These are phyloP conservation scores for Chiroxiphia lanceolata DNA, from an alignment of 2,797 vertebrate species.

Conservation along the genomic window DNA sequence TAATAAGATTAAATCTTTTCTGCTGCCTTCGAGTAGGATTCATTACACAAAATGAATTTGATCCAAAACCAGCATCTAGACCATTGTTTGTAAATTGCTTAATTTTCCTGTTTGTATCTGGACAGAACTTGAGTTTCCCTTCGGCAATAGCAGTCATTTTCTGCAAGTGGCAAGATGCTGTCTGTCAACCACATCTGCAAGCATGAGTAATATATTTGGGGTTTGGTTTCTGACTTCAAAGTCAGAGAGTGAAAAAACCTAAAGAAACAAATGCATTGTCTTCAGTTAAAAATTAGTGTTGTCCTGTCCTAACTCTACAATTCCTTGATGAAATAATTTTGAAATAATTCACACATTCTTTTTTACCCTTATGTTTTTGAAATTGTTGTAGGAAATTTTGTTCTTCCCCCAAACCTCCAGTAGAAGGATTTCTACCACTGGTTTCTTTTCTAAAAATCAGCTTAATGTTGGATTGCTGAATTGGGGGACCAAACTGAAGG, in stretches of 20 bases:
- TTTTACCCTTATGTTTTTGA: neutral
- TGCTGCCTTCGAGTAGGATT: neutral
- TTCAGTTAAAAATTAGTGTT: neutral
- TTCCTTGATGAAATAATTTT: neutral
- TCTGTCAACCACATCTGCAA: neutral
- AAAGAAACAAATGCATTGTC: neutral
- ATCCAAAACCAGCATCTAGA: neutral
- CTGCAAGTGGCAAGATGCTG: neutral
- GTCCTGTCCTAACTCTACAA: neutral
- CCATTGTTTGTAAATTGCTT: neutral
- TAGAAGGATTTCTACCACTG: neutral
- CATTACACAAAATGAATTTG: neutral
- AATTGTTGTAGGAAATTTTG: neutral
- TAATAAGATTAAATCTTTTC: slow-evolving; percentile 23
- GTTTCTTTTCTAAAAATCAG: neutral
- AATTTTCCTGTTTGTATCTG: neutral
- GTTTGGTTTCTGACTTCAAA: neutral
- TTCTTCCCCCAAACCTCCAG: fast-evolving
- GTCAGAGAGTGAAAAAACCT: neutral
- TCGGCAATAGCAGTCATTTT: neutral
- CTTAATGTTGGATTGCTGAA: neutral
- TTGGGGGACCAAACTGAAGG: neutral
- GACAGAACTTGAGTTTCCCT: neutral
- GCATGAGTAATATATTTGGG: neutral
- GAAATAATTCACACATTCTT: neutral